Evolutionary conservation across 2,797 vertebrate genomes (phyloP), one percentile per base, ranked within the genome.

Genomic region (Buceros bicornis): DNA sequence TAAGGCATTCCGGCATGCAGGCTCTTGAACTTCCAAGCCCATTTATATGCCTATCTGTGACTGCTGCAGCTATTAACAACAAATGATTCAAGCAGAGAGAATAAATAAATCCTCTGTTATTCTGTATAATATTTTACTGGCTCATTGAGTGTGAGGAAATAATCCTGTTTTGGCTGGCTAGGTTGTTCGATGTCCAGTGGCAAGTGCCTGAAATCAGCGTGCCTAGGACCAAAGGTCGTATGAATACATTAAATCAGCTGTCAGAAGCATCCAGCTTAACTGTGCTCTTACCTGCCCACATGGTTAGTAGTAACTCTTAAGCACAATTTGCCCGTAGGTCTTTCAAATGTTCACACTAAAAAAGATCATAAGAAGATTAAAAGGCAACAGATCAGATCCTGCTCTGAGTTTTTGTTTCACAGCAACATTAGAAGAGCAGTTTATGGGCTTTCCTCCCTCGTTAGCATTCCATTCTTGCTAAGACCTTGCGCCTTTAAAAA

Each of bases 31-130:
- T 88, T 79, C 45, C 70, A 80, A 67, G 37, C 37, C 64, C 33
- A 37, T 85, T 89, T 87, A 21, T 73, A 54, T 53, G 43, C 50
- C 50, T 93, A 0, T 67, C 71, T 82, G 53, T 89, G 84, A 82
- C 91, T 94, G 87, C 82, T 93, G 91, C 54, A 92, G 65, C 57
- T 91, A 65, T 50, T 85, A 92, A 61, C 29, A 66, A 84, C 61
- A 83, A 42, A 65, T 69, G 62, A 42, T n/a, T 89, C 78, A 65
- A 77, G 89, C 79, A 91, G 62, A 61, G 8, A 76, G 70, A 82
- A 81, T 81, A 90, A 95, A 92, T 83, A 88, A 93, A 87, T 90
- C 76, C 47, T 42, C 57, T 88, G n/a, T 35, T 81, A 61, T 78
- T 83, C 45, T 64, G 40, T 60, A 5, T 89, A 80, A 48, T 82